Percentiles rank a stretch among this genome's conserved stretches.
These are phyloP conservation scores for Acrobasis suavella DNA, from an alignment of 2,888 invertebrate species.

Conservation along the genomic window DNA sequence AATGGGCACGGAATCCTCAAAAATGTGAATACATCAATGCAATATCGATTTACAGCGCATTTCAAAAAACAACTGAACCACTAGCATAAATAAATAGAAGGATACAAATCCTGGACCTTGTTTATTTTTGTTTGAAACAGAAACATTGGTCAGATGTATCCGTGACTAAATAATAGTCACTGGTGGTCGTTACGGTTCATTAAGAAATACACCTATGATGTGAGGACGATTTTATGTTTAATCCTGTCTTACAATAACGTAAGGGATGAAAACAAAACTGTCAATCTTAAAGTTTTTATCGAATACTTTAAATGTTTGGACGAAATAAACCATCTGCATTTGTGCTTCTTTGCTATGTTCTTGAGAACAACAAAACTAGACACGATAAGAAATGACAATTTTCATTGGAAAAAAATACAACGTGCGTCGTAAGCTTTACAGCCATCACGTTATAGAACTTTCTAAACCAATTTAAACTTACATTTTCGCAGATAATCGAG, in stretches of 20 bases:
- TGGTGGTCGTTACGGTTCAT: conserved; percentile 12
- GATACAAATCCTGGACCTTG: not conserved
- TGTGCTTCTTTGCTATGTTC: no score
- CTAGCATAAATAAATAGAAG: no score
- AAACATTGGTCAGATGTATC: not conserved
- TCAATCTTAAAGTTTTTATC: no score
- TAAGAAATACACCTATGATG: conserved; percentile 7
- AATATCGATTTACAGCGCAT: no score
- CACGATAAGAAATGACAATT: not conserved
- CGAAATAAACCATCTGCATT: no score
- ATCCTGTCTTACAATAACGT: not conserved
- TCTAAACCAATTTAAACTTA: conserved; percentile 20
- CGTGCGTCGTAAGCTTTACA: conserved; percentile 13
- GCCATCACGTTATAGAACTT: conserved; percentile 13
- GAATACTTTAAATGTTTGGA: no score
- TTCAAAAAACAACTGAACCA: not conserved
- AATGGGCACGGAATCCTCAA: no score
- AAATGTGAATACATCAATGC: no score
- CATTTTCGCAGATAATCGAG: conserved; percentile 26
- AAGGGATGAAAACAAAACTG: not conserved
- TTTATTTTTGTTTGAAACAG: not conserved
- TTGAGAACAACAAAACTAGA: not conserved
- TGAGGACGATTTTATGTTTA: not conserved
- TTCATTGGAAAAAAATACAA: not conserved
- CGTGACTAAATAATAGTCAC: not conserved